Evolutionary conservation across 2,113 vertebrate genomes (phyloP), one percentile per base, ranked within the genome.

Genomic region (Natator depressus): DNA sequence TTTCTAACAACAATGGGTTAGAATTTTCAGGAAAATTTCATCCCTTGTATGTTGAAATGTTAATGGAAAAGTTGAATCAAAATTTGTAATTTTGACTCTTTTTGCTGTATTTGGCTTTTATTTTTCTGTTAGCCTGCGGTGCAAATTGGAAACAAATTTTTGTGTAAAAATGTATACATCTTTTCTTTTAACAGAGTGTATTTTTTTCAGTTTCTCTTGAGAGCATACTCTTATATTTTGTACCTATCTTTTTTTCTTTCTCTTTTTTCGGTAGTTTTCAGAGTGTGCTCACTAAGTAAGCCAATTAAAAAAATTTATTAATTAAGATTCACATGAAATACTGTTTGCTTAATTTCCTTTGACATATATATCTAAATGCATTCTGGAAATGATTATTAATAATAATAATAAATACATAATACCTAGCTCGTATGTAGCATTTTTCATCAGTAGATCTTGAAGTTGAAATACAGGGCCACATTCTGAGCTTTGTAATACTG

Each of bases 221-320:
- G 75, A 80, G 62, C 62, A 79, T 57, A 83, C 31, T 57, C 3
- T 84, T 72, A 31, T 27, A 9, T 83, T 79, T 94, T 10, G 4
- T 1, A 90, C 1, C 11, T 84, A 0, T 16, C n/a, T 87, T 93
- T 59, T 90, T 92, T 57, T 69, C 31, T 72, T 20, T 35, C 10
- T 22, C 31, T 72, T 20, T 38, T 72, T 72, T 72, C 22, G 35
- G 12, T 82, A 51, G 24, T 76, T 96, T 87, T 85, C 81, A 87
- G 57, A 62, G 31, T 24, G 55, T 19, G 10, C 65, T 79, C 0
- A 54, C 31, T 35, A 24, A 51, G 38, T 38, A 25, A 42, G 5
- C 22, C 38, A 76, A 25, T 78, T 47, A 47, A 27, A 78, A 4
- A 6, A 13, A 89, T 92, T 83, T 54, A 27, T 82, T 47, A 27